Evolutionary conservation across 2,888 invertebrate genomes (phyloP), one percentile per base, ranked within the genome.

Genomic region (Ormyrus thymus): DNA sequence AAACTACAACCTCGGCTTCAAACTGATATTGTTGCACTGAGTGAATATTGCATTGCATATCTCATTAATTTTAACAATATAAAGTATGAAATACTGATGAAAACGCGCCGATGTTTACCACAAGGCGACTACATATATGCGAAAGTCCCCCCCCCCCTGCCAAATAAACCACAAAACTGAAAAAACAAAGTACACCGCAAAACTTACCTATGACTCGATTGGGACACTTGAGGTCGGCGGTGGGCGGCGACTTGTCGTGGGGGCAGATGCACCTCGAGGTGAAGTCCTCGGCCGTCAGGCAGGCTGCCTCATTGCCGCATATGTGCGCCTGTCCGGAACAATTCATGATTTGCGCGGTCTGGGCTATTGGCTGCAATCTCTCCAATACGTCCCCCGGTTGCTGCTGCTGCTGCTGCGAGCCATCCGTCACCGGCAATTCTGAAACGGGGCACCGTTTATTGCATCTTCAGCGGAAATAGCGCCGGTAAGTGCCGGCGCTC

Each of bases 221-320:
- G 6, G 94, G 94, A 84, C 93, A 93, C 82, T 91, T 92, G 82
- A 92, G 92, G 84, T 93, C 93, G 45, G 90, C 89, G 43, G 93
- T 93, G 9, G 94, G 93, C 0, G 92, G 92, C 65, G 92, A 91
- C n/a, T 91, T 91, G 84, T 94, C 94, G 83, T 94, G 93, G 0
- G 94, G 93, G 86, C 95, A 95, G 6, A 94, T 90, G 86, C 95
- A 95, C 69, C 91, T 92, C 84, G 93, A 93, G 6, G 91, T 91
- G 3, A 91, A 91, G 77, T 89, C 91, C 71, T 90, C 87, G 82
- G 90, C 88, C 11, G 89, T 91, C 76, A 91, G 89, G 85, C 94
- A 95, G 0, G 94, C 94, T 0, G 93, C 93, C 83, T 94, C 94
- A 55, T 90, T 91, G 0, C 92, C 93, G 84, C 94, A 94, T 58